A percentile compares a stretch with the other conserved stretches of the same genome.
These are phyloP conservation scores for Heteronetta atricapilla DNA, from an alignment of 2,113 vertebrate species.

Conservation along the genomic window DNA sequence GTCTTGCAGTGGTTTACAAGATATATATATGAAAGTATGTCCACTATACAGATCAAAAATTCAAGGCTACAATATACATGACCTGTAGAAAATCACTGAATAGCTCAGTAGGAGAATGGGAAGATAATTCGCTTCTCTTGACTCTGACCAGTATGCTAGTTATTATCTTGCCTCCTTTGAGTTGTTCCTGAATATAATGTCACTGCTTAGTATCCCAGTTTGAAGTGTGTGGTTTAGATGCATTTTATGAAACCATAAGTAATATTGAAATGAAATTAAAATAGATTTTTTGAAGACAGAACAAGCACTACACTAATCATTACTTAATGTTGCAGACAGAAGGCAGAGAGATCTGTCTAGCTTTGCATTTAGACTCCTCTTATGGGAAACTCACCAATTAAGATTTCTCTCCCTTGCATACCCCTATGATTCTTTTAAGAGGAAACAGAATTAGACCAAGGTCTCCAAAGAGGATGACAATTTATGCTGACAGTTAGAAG, in stretches of 20 bases:
- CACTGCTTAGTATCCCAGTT: background rate
- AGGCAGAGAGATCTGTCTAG: background rate
- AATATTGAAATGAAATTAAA: slow-evolving; percentile 10
- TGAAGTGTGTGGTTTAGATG: background rate
- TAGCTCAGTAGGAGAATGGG: background rate
- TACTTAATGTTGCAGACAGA: background rate
- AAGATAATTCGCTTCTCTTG: background rate
- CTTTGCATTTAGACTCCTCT: background rate
- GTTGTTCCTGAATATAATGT: background rate
- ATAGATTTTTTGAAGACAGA: background rate
- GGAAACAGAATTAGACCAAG: background rate
- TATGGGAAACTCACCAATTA: background rate
- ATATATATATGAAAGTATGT: background rate
- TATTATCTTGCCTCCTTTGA: background rate
- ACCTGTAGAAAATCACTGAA: background rate
- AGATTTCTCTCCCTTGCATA: background rate
- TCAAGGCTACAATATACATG: background rate
- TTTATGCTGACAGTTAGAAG: background rate
- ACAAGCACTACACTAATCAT: background rate
- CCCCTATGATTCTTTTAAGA: background rate
- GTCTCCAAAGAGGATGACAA: background rate
- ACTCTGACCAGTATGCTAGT: background rate
- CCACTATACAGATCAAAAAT: background rate
- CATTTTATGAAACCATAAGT: background rate
- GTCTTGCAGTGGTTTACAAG: background rate